phyloP scores from a whole-genome alignment of 2,797 vertebrate genomes.

The Microctenopoma stevenorrisi region DNA sequence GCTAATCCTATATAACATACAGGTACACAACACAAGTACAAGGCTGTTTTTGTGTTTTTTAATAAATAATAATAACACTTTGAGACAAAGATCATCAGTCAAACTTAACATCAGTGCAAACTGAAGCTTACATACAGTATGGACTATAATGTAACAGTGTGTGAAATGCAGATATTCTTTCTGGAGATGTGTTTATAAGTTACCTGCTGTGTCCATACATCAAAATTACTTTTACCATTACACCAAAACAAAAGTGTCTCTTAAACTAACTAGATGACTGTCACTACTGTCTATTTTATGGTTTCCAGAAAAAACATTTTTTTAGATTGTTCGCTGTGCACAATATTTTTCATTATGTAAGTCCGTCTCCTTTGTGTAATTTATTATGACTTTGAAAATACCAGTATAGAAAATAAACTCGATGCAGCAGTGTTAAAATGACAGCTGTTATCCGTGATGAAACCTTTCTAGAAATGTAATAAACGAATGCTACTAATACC shows the following conservation, averaged over 20 bases:
- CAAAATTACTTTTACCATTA: constrained; percentile 1
- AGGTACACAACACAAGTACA: too few species aligned
- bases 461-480: constrained; percentile 21
- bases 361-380: not conserved
- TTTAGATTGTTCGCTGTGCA: not conserved
- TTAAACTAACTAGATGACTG: not conserved
- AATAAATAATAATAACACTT: not conserved
- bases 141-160: not conserved
- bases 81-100: too few species aligned
- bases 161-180: constrained; percentile 43
- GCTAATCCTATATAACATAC: too few species aligned
- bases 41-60: too few species aligned
- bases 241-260: not conserved
- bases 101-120: too few species aligned
- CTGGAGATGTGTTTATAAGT: constrained; percentile 42
- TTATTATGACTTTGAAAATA: constrained; percentile 7
- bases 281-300: not conserved
- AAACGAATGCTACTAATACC: constrained; percentile 18
- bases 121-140: too few species aligned
- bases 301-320: constrained; percentile 4
- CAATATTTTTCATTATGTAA: not conserved
- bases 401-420: constrained; percentile 3
- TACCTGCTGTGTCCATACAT: constrained; percentile 21
- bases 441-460: constrained; percentile 1
- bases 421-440: constrained; percentile 6